Evolutionary conservation across 2,888 invertebrate species (phyloP).

Genomic region (Junonia oenone): DNA sequence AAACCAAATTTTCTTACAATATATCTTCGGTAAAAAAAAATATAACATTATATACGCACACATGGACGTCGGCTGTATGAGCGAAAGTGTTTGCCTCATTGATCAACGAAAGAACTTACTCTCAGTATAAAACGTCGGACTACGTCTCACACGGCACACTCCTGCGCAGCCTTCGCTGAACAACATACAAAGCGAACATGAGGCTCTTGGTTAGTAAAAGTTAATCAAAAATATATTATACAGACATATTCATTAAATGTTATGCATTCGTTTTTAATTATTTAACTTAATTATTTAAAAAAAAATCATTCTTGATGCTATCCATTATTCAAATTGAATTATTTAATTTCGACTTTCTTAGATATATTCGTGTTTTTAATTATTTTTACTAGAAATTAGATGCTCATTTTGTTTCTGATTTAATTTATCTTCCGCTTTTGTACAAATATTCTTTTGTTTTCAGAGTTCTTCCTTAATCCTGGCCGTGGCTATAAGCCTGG

Average conservation of each 20-base stretch:
- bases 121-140: slow-evolving; percentile 63
- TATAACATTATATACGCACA: slow-evolving; percentile 38
- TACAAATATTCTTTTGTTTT: slow-evolving; percentile 35
- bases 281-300: slow-evolving; percentile 11
- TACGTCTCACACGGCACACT: slow-evolving; percentile 51
- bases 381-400: background rate
- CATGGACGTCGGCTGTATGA: slow-evolving; percentile 39
- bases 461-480: slow-evolving; percentile 72
- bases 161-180: slow-evolving; percentile 70
- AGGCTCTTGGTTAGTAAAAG: slow-evolving; percentile 70
- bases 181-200: slow-evolving; percentile 71
- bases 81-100: slow-evolving; percentile 73
- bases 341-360: background rate
- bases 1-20: slow-evolving; percentile 11
- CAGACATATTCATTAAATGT: background rate
- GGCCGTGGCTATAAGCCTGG: slow-evolving; percentile 77
- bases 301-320: background rate
- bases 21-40: slow-evolving; percentile 25
- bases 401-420: background rate
- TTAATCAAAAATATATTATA: background rate
- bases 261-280: background rate
- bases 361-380: background rate
- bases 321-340: background rate
- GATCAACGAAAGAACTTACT: slow-evolving; percentile 52
- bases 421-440: background rate